phyloP scores from a whole-genome alignment of 92 coral and sea anemone genomes.

The Isaurus tuberculatus region DNA sequence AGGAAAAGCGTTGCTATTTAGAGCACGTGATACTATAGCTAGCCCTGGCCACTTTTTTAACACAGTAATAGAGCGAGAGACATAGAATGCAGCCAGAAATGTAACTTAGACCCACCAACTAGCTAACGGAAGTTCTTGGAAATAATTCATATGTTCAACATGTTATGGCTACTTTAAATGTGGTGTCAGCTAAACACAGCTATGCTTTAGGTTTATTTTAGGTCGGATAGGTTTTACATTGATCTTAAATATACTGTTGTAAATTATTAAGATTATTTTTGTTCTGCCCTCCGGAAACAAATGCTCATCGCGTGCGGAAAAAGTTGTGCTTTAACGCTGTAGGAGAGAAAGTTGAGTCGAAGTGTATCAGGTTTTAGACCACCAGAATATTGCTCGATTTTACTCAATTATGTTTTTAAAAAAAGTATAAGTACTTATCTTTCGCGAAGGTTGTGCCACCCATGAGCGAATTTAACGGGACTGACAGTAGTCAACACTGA shows the following conservation, averaged over 20 bases:
- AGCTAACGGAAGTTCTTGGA: background rate
- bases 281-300: conserved; percentile 48
- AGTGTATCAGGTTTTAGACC: conserved; percentile 25
- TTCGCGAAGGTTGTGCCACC: conserved; percentile 12
- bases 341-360: conserved; percentile 26
- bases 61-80: no score
- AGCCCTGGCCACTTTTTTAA: no score
- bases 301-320: conserved; percentile 52
- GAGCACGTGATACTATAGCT: conserved; percentile 32
- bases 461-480: background rate
- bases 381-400: background rate
- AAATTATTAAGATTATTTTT: conserved; percentile 10
- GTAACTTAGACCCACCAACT: background rate
- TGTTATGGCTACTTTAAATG: background rate
- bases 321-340: conserved; percentile 32
- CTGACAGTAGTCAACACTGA: background rate
- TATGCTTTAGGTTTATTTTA: background rate
- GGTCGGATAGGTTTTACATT: conserved; percentile 8
- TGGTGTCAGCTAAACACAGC: background rate
- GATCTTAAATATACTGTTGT: conserved; percentile 19
- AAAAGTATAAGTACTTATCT: background rate
- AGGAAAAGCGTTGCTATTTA: conserved; percentile 33
- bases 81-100: background rate
- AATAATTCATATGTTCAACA: background rate
- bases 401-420: background rate